Conservation (phyloP, 2,888 invertebrate species). For the Lithophane semibrunnea region DNA sequence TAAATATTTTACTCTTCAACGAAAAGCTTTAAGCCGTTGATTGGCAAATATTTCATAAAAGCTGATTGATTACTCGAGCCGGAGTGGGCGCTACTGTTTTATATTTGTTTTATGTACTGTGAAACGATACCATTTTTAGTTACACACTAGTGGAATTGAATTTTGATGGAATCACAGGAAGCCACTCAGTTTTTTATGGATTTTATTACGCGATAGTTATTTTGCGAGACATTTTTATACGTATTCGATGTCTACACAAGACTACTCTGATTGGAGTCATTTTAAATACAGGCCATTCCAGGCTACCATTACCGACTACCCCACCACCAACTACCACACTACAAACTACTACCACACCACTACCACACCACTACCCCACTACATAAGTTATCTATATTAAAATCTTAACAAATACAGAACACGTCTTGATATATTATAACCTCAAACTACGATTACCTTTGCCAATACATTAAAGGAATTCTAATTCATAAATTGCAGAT, state of each 20-base stretch:
- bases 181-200: slow-evolving; percentile 5
- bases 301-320: too few relatives aligned
- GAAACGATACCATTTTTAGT: slow-evolving; percentile 12
- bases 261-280: neutral
- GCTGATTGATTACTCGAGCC: slow-evolving; percentile 51
- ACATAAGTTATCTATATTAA: neutral
- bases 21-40: slow-evolving; percentile 32
- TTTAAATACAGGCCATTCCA: too few relatives aligned
- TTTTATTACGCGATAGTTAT: neutral
- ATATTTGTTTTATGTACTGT: slow-evolving; percentile 28
- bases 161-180: slow-evolving; percentile 5
- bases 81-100: slow-evolving; percentile 10
- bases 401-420: neutral
- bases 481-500: slow-evolving; percentile 45
- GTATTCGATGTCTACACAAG: neutral
- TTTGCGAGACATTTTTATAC: neutral
- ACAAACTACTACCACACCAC: too few relatives aligned
- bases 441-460: slow-evolving; percentile 14
- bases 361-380: too few relatives aligned
- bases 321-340: too few relatives aligned
- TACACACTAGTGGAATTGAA: slow-evolving; percentile 9
- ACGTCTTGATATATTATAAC: slow-evolving; percentile 3
- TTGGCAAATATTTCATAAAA: slow-evolving; percentile 56
- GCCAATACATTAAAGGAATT: slow-evolving; percentile 34
- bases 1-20: slow-evolving; percentile 40